A percentile compares a stretch with the other conserved stretches of the same genome.
phyloP scores from a whole-genome alignment of 2,113 vertebrate species.

The Heterochromis multidens region DNA sequence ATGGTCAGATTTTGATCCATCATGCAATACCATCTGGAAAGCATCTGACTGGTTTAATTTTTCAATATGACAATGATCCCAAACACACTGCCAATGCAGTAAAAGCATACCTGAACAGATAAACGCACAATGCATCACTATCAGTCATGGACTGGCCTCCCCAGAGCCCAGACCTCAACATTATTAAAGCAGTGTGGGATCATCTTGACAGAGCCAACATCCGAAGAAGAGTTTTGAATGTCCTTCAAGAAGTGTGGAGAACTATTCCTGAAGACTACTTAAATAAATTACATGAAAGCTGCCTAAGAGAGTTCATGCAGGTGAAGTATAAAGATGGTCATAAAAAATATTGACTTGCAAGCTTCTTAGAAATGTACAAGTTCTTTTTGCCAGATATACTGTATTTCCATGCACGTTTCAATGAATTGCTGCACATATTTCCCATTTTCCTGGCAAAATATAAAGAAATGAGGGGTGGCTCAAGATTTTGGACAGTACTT shows the following conservation, averaged over 20 bases:
- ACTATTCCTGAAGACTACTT: neutral
- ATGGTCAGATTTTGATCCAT: neutral
- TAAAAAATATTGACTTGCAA: too few species aligned
- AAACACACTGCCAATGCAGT: too few species aligned
- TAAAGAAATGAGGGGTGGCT: neutral
- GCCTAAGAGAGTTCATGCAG: neutral
- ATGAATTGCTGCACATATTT: too few species aligned
- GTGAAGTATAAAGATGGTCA: neutral
- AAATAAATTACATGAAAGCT: neutral
- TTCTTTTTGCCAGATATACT: too few species aligned
- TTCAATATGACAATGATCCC: too few species aligned
- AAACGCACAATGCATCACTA: too few species aligned
- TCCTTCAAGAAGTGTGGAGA: neutral
- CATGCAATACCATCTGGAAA: neutral
- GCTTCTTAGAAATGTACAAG: too few species aligned
- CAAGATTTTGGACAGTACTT: neutral
- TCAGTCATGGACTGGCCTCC: neutral
- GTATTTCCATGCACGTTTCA: too few species aligned
- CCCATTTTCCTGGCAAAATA: neutral
- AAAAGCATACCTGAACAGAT: too few species aligned
- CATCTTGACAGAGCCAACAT: neutral
- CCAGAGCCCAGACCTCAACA: neutral
- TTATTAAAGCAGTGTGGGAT: neutral
- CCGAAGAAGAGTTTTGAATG: neutral
- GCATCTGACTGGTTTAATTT: too few species aligned